Evolutionary conservation across 2,113 vertebrate species (phyloP).

Genomic region (Chaenogobius annularis): DNA sequence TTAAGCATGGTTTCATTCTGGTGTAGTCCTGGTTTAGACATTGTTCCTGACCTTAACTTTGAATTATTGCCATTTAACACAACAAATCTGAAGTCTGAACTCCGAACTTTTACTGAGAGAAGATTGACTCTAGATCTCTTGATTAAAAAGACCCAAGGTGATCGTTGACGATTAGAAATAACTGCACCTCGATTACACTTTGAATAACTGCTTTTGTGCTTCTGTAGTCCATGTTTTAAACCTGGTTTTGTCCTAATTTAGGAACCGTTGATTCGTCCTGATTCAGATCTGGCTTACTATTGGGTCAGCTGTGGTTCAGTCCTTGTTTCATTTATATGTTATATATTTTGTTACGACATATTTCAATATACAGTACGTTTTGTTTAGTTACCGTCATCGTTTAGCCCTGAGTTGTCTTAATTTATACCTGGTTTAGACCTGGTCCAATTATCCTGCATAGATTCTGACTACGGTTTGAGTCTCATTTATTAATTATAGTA

Average conservation of each 20-base stretch:
- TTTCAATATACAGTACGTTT: not conserved
- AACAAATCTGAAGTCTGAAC: too few species aligned
- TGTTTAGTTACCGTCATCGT: not conserved
- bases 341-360: not conserved
- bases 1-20: too few species aligned
- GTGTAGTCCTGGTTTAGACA: not conserved
- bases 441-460: too few species aligned
- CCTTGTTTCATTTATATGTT: not conserved
- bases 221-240: not conserved
- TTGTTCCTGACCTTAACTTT: too few species aligned
- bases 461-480: not conserved
- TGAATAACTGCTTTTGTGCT: too few species aligned
- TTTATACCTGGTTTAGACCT: not conserved
- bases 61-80: too few species aligned
- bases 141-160: too few species aligned
- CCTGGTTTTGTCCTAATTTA: not conserved
- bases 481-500: not conserved
- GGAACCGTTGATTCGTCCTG: not conserved
- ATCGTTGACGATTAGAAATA: too few species aligned
- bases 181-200: too few species aligned
- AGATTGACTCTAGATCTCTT: too few species aligned
- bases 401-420: not conserved
- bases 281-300: not conserved
- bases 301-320: not conserved
- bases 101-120: too few species aligned